Evolutionary conservation across 2,113 vertebrate species (phyloP).

Genomic region (Numida meleagris): DNA sequence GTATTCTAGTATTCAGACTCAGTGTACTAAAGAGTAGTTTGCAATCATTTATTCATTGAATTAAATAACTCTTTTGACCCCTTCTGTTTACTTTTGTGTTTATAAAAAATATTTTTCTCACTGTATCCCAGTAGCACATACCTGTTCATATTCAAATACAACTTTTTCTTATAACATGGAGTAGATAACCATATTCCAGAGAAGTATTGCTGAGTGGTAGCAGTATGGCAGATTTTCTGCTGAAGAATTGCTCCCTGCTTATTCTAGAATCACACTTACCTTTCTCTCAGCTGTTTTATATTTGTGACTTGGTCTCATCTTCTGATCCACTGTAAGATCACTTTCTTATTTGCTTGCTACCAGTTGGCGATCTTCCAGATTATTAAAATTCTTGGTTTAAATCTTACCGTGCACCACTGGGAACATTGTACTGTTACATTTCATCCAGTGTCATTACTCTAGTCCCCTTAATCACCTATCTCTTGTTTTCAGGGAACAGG

Average conservation of each 20-base stretch:
- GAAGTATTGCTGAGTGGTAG: not conserved
- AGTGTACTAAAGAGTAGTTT: not conserved
- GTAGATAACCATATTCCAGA: not conserved
- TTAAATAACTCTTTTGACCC: not conserved
- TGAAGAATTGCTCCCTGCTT: not conserved
- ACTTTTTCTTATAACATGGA: not conserved
- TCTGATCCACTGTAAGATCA: not conserved
- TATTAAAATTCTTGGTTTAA: not conserved
- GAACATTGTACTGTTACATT: not conserved
- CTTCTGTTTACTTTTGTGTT: not conserved
- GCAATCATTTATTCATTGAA: not conserved
- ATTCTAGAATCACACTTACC: constrained; percentile 15
- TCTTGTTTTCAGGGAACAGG: not conserved
- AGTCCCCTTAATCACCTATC: not conserved
- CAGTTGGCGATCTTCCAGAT: not conserved
- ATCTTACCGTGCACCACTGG: not conserved
- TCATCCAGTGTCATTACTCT: not conserved
- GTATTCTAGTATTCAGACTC: not conserved
- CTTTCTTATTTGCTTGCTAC: not conserved
- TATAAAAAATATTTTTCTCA: not conserved
- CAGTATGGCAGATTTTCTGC: not conserved
- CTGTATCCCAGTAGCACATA: not conserved
- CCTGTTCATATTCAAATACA: not conserved
- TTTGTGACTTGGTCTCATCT: not conserved
- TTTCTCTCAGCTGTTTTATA: not conserved